Evolutionary conservation across 2,888 invertebrate species (phyloP).

Genomic region (Eupelmus urozonus): DNA sequence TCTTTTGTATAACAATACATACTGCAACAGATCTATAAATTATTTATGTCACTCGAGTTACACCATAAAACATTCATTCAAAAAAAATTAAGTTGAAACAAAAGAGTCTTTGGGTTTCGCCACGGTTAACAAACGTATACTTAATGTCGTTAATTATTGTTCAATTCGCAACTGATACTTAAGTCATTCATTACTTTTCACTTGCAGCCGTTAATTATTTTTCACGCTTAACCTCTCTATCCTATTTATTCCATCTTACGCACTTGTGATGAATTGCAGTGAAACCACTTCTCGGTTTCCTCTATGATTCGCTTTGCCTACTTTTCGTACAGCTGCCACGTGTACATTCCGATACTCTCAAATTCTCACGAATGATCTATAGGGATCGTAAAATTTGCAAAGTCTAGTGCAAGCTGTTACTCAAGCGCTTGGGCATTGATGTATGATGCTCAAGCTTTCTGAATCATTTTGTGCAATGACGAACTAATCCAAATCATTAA

Average conservation of each 20-base stretch:
- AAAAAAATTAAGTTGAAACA: conserved; percentile 10
- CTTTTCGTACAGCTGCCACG: neutral
- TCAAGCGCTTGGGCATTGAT: conserved; percentile 3
- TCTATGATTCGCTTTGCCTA: neutral
- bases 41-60: no score
- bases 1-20: no score
- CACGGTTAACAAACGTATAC: neutral
- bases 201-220: neutral
- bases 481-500: no score
- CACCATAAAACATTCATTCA: neutral
- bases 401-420: conserved; percentile 29
- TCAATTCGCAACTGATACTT: conserved; percentile 11
- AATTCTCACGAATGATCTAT: conserved; percentile 8
- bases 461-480: no score
- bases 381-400: neutral
- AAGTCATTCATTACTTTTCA: conserved; percentile 30
- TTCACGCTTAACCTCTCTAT: neutral
- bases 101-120: conserved; percentile 13
- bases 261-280: conserved; percentile 18
- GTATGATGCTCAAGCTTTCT: neutral
- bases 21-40: no score
- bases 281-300: neutral
- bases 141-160: neutral
- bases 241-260: neutral
- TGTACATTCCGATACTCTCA: neutral